A percentile compares a stretch with the other conserved stretches of the same genome.
phyloP scores from a whole-genome alignment of 2,113 vertebrate species.

The Ictidomys tridecemlineatus region DNA sequence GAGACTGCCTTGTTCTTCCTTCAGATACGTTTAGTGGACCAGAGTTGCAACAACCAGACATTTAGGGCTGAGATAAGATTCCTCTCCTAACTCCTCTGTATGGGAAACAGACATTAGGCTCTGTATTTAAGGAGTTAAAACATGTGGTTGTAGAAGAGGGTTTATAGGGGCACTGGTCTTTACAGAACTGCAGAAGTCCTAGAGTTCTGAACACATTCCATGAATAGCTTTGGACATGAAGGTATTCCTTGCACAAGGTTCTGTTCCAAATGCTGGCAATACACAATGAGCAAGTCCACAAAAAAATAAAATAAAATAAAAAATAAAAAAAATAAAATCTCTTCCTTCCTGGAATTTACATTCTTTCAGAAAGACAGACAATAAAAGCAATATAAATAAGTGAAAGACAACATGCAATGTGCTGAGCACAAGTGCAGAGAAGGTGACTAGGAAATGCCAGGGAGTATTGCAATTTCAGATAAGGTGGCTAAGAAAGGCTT shows the following conservation, averaged over 20 bases:
- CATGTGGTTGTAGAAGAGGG: not conserved
- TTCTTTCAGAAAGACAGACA: not conserved
- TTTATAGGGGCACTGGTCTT: not conserved
- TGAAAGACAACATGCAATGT: not conserved
- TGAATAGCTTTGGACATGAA: not conserved
- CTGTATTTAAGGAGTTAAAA: not conserved
- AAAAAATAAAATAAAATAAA: too few species aligned
- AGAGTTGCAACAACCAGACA: not conserved
- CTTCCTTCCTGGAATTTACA: not conserved
- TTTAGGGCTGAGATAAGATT: not conserved
- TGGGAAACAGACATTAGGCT: not conserved
- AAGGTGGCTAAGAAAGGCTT: not conserved
- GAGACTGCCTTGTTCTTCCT: not conserved
- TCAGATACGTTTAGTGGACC: not conserved
- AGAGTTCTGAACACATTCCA: not conserved
- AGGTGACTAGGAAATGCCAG: not conserved
- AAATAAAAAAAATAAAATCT: not conserved
- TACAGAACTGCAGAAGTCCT: not conserved
- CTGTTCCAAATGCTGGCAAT: not conserved
- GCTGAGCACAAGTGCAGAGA: not conserved
- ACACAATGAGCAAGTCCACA: not conserved
- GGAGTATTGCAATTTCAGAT: not conserved
- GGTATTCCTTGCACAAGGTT: not conserved
- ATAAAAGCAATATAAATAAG: not conserved
- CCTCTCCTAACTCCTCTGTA: not conserved